These are phyloP conservation scores for Nothobranchius kuhntae DNA, from an alignment of 2,113 vertebrate species.

Conservation along the genomic window DNA sequence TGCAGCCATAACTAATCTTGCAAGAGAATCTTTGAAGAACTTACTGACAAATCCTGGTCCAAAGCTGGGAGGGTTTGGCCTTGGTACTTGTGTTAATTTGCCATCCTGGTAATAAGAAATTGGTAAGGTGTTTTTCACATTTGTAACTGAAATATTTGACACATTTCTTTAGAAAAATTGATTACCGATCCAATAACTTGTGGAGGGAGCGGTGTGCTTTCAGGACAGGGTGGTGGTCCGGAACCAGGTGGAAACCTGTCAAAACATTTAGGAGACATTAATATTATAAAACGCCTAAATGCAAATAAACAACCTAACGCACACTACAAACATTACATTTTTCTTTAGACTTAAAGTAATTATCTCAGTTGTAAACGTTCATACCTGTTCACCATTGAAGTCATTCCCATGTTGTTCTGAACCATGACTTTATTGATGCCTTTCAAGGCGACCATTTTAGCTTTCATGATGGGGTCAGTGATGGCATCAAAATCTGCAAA, in stretches of 20 bases:
- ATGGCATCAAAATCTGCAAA: slow-evolving; percentile 94
- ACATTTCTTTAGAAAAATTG: slow-evolving; percentile 7
- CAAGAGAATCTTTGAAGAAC: slow-evolving; percentile 30
- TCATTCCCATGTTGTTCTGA: slow-evolving; percentile 93
- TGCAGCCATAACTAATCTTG: slow-evolving; percentile 38
- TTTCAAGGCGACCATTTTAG: slow-evolving; percentile 98
- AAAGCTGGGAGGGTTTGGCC: slow-evolving; percentile 95
- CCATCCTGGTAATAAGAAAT: slow-evolving; percentile 82
- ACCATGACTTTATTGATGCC: slow-evolving; percentile 99
- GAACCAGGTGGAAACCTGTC: slow-evolving; percentile 87
- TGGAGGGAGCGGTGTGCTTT: slow-evolving; percentile 82
- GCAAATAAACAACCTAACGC: neutral
- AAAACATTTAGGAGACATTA: slow-evolving; percentile 4
- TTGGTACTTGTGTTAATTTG: slow-evolving; percentile 89
- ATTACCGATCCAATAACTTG: slow-evolving; percentile 88
- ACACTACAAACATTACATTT: neutral
- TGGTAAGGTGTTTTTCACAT: slow-evolving; percentile 8
- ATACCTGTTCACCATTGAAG: slow-evolving; percentile 95
- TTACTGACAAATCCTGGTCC: slow-evolving; percentile 88
- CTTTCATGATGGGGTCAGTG: slow-evolving; percentile 98
- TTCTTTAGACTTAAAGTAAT: too few relatives aligned
- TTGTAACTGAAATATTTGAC: neutral
- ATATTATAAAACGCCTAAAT: neutral
- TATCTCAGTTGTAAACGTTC: neutral
- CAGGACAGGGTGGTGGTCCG: slow-evolving; percentile 74